Evolutionary conservation across 2,888 invertebrate species (phyloP), one percentile per base, ranked within the genome.

Genomic region (Timema podura): DNA sequence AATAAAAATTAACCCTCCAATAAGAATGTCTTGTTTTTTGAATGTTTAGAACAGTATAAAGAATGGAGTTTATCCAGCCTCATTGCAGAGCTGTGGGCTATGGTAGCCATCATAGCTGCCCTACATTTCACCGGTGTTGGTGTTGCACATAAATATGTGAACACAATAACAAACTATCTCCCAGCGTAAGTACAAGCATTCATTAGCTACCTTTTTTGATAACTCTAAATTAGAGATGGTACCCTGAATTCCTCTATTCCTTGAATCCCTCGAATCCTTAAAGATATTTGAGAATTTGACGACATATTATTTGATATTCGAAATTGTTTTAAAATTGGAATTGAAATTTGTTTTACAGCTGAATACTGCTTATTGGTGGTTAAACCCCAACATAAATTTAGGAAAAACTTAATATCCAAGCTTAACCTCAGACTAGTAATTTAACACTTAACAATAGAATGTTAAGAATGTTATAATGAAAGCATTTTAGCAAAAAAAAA

Each of bases 51-150:
- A 98, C 81, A 95, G 94, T 80, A 86, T 98, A 73, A 90, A 93
- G 79, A 96, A 95, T 85, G 97, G 98, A 61, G 92, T 97, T 15
- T 98, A 96, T 80, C 98, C 98, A 48, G 97, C 96, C 0, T 95
- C 96, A 74, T 86, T 96, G 76, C 91, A 91, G 79, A 96, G 95
- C 68, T 97, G 71, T 92, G 95, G 85, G 84, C 95, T 57, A 89
- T 95, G 47, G 89, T 95, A 79, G 88, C 89, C 10, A 80, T 95
- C 49, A 88, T 96, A 9, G 86, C 91, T 69, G 91, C 89, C 1
- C 84, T 94, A 74, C 92, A 94, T 79, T 92, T 92, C 79, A 87
- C 89, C 59, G 92, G 91, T 16, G 86, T 89, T 77, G 89, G 90
- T 80, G 88, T 92, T 76, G 95, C 96, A 57, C 92, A 92, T 78